phyloP scores from a whole-genome alignment of 1,140 invertebrate species.

The Monochamus saltuarius region DNA sequence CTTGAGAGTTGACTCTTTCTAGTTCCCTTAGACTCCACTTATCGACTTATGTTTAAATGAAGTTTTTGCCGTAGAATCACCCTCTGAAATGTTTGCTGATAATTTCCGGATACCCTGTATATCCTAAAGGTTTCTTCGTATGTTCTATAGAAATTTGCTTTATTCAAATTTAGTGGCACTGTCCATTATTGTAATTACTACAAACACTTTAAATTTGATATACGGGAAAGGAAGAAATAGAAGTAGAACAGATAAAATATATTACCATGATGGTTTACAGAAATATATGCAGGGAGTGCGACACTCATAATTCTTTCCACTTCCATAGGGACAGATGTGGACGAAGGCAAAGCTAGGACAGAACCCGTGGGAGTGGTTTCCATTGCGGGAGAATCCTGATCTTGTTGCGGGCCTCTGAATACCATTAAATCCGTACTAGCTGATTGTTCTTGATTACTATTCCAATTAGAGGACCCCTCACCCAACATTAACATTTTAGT shows the following conservation, averaged over 20 bases:
- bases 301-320: conserved; percentile 12
- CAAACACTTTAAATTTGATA: no score
- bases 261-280: not conserved
- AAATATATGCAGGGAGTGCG: not conserved
- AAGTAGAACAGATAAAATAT: not conserved
- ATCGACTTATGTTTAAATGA: no score
- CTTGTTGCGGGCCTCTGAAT: conserved; percentile 32
- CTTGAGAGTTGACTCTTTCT: no score
- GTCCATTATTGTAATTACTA: no score
- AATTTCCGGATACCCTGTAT: no score
- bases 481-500: conserved; percentile 10
- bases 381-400: not conserved
- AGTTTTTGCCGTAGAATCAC: no score
- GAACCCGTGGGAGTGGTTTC: conserved; percentile 1
- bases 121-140: no score
- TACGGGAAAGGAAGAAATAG: not conserved
- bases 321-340: conserved; percentile 10
- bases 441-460: conserved; percentile 20
- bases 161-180: no score
- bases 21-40: no score
- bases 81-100: no score
- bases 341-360: conserved; percentile 10
- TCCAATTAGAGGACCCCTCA: conserved; percentile 1
- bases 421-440: conserved; percentile 26
- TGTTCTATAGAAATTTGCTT: no score